These are phyloP conservation scores for Pelobates fuscus DNA, from an alignment of 2,113 vertebrate species.

Conservation along the genomic window DNA sequence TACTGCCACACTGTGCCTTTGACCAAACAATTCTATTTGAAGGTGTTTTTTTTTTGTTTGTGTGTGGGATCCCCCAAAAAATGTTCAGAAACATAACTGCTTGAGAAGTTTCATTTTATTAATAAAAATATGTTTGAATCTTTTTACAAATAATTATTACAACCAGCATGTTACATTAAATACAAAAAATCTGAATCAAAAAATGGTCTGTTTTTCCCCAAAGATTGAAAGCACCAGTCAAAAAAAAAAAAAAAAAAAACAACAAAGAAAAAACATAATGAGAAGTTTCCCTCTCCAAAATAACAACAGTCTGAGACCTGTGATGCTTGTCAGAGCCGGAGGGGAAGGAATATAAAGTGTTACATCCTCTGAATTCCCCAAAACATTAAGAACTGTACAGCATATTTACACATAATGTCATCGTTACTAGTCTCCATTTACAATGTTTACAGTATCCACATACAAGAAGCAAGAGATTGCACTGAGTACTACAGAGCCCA, in stretches of 20 bases:
- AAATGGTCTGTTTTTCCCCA: neutral
- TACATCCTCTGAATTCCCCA: neutral
- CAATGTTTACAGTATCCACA: slow-evolving; percentile 31
- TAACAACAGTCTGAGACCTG: neutral
- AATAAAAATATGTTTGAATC: slow-evolving; percentile 45
- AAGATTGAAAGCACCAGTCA: slow-evolving; percentile 16
- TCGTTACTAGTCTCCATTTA: neutral
- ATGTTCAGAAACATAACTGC: neutral
- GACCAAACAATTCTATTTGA: too few species aligned
- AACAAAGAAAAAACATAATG: neutral
- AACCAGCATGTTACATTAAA: slow-evolving; percentile 36
- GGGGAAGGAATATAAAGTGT: neutral
- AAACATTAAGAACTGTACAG: slow-evolving; percentile 35
- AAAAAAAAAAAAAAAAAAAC: too few species aligned
- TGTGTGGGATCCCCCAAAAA: too few species aligned
- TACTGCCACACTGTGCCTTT: too few species aligned
- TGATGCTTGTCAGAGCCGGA: neutral
- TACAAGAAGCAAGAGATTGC: neutral
- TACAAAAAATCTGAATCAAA: slow-evolving; percentile 31
- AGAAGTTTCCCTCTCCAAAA: too few species aligned
- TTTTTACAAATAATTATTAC: slow-evolving; percentile 51
- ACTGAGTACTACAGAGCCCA: neutral
- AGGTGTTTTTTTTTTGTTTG: too few species aligned
- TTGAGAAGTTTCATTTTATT: slow-evolving; percentile 37
- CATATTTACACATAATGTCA: slow-evolving; percentile 17